Conservation (phyloP, 2,797 vertebrate genomes). For the Ctenochaetus hawaiiensis region DNA sequence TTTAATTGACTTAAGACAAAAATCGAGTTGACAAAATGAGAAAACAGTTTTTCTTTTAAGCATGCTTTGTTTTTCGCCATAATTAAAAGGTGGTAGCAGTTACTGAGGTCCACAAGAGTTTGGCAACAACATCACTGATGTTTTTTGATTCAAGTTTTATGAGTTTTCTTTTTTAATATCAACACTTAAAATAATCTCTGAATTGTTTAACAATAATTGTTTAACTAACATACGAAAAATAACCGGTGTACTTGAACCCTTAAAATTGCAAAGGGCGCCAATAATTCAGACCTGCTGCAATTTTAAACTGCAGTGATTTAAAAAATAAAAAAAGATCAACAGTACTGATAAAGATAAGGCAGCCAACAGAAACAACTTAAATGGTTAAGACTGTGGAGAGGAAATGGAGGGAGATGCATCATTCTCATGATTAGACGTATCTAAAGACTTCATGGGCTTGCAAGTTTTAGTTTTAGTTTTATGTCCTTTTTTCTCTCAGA, state of each 20-base stretch:
- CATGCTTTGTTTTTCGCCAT: constrained; percentile 28
- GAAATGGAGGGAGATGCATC: constrained; percentile 49
- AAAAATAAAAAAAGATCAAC: constrained; percentile 57
- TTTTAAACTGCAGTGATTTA: constrained; percentile 34
- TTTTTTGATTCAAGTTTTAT: constrained; percentile 10
- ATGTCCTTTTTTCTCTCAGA: background rate
- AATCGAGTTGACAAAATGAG: constrained; percentile 6
- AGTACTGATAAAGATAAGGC: constrained; percentile 80
- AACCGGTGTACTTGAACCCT: constrained; percentile 8
- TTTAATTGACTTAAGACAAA: constrained; percentile 13
- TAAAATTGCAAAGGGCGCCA: constrained; percentile 51
- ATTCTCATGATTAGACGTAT: constrained; percentile 33
- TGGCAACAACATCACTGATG: constrained; percentile 35
- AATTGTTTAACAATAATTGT: constrained; percentile 2
- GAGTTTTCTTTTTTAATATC: constrained; percentile 19
- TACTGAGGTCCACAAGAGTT: constrained; percentile 40
- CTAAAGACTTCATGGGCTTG: constrained; percentile 45
- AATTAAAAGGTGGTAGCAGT: constrained; percentile 23
- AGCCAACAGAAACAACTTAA: constrained; percentile 71
- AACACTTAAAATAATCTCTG: constrained; percentile 13
- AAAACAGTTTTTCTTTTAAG: constrained; percentile 12
- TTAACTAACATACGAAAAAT: constrained; percentile 26
- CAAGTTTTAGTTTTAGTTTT: constrained; percentile 21
- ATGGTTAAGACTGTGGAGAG: constrained; percentile 64
- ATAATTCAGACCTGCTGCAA: constrained; percentile 55